A percentile compares a stretch with the other conserved stretches of the same genome.
Evolutionary conservation across 2,113 vertebrate genomes (phyloP).

Genomic region (Cichladusa arquata): DNA sequence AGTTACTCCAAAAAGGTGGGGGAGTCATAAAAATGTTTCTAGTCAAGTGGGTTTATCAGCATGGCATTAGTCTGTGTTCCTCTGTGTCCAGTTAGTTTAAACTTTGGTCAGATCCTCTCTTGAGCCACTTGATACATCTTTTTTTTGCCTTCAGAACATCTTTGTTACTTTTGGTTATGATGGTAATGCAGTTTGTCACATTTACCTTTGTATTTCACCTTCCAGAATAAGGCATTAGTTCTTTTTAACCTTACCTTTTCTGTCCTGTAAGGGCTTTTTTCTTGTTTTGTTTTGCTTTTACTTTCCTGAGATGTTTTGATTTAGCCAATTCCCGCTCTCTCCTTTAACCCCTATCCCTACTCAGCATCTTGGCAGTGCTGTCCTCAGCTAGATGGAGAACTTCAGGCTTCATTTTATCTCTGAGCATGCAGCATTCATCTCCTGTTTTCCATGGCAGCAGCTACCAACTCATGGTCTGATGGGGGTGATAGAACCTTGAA

Average conservation of each 20-base stretch:
- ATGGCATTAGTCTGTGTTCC: not conserved
- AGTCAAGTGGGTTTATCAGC: not conserved
- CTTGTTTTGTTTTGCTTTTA: not conserved
- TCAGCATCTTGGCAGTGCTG: not conserved
- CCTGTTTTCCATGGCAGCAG: not conserved
- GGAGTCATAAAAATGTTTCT: not conserved
- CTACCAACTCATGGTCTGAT: rapidly evolving
- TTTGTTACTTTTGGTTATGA: not conserved
- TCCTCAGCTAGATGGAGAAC: not conserved
- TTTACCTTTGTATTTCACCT: not conserved
- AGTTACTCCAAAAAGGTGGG: not conserved
- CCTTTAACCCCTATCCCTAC: not conserved
- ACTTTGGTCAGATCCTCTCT: not conserved
- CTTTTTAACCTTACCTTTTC: not conserved
- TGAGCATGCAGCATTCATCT: not conserved
- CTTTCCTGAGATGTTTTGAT: not conserved
- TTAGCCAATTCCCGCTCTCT: not conserved
- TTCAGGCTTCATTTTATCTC: not conserved
- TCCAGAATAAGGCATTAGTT: not conserved
- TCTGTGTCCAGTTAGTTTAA: not conserved
- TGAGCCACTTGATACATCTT: not conserved
- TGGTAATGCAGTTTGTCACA: not conserved
- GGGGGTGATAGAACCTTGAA: not conserved
- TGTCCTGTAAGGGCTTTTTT: not conserved
- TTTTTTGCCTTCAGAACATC: not conserved